phyloP scores from a whole-genome alignment of 2,888 invertebrate genomes.

The Lamellibrachia columna region DNA sequence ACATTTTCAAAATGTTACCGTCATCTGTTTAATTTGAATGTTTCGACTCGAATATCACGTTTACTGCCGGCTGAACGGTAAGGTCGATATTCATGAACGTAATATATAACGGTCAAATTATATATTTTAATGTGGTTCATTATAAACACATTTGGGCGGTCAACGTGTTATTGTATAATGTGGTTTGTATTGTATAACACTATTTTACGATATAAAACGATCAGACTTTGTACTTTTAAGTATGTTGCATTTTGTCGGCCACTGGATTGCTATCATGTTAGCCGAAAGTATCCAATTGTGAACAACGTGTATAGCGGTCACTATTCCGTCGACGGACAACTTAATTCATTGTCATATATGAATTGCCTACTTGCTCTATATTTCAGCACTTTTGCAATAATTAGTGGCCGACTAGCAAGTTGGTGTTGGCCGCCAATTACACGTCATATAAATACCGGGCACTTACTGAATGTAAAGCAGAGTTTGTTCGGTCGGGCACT shows the following conservation, averaged over 20 bases:
- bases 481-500: not conserved
- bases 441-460: not conserved
- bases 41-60: too few relatives aligned
- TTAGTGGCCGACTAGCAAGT: not conserved
- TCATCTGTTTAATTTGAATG: too few relatives aligned
- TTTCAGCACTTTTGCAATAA: not conserved
- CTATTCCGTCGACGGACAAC: not conserved
- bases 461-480: conserved; percentile 1
- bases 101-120: too few relatives aligned
- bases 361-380: not conserved
- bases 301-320: not conserved
- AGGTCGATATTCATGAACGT: too few relatives aligned
- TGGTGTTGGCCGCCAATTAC: not conserved
- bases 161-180: too few relatives aligned
- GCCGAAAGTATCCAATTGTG: not conserved
- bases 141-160: too few relatives aligned
- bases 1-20: too few relatives aligned
- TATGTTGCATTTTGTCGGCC: not conserved
- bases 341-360: not conserved
- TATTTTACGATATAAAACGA: too few relatives aligned
- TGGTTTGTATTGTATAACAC: too few relatives aligned
- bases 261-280: not conserved
- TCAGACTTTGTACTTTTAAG: not conserved
- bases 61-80: too few relatives aligned
- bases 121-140: too few relatives aligned